Evolutionary conservation across 1,140 invertebrate species (phyloP).

Genomic region (Drosophila quadrilineata): DNA sequence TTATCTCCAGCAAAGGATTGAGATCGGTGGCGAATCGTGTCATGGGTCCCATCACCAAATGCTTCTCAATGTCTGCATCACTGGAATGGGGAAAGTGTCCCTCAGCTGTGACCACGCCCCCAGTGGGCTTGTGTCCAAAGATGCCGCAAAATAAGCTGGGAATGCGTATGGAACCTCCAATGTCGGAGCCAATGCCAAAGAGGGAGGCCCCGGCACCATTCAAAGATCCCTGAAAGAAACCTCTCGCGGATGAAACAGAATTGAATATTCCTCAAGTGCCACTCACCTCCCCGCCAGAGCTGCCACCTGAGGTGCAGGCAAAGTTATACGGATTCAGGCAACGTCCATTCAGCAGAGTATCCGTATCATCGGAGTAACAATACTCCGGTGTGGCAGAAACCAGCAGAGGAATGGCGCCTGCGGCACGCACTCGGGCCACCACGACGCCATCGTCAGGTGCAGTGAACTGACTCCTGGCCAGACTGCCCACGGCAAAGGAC

Average conservation of each 20-base stretch:
- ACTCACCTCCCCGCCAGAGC: conserved; percentile 88
- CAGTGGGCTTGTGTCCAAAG: conserved; percentile 93
- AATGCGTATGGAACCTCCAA: conserved; percentile 92
- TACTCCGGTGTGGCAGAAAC: too few species aligned
- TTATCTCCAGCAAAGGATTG: conserved; percentile 85
- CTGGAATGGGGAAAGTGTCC: conserved; percentile 84
- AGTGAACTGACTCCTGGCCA: too few species aligned
- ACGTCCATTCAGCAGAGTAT: too few species aligned
- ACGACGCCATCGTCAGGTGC: too few species aligned
- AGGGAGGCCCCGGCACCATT: conserved; percentile 82
- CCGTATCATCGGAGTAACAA: too few species aligned
- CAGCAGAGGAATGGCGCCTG: too few species aligned
- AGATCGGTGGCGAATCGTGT: conserved; percentile 90
- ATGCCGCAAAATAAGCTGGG: conserved; percentile 93
- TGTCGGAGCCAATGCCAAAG: conserved; percentile 89
- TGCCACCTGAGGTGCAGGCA: too few species aligned
- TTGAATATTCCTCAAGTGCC: not conserved
- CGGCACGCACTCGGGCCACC: too few species aligned
- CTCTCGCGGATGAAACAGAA: not conserved
- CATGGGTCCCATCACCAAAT: conserved; percentile 89
- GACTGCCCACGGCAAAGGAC: too few species aligned
- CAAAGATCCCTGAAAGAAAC: conserved; percentile 84
- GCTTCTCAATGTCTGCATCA: conserved; percentile 82
- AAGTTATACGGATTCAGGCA: too few species aligned
- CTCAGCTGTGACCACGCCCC: conserved; percentile 82